phyloP scores from a whole-genome alignment of 2,888 invertebrate species.

The Branchipolynoe longqiensis region DNA sequence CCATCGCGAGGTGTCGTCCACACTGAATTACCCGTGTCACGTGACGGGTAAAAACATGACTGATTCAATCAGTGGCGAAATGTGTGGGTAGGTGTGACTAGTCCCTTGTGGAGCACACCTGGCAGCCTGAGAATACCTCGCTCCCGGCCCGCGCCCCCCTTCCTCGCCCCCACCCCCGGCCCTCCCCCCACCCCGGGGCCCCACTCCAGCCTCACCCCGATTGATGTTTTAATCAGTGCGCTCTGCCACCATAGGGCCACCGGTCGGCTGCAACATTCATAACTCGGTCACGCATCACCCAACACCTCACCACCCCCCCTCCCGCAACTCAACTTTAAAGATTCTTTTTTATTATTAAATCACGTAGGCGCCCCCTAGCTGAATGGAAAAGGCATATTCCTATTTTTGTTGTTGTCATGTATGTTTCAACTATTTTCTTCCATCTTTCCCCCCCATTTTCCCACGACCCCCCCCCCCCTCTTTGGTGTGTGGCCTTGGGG shows the following conservation, averaged over 20 bases:
- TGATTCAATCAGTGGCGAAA: neutral
- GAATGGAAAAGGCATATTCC: slow-evolving; percentile 1
- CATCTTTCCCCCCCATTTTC: too few relatives aligned
- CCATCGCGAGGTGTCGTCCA: neutral
- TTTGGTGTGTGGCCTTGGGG: too few relatives aligned
- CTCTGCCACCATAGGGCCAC: too few relatives aligned
- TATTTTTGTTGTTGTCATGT: too few relatives aligned
- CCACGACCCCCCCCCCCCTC: too few relatives aligned
- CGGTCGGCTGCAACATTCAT: slow-evolving; percentile 2
- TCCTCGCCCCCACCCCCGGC: too few relatives aligned
- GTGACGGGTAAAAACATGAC: slow-evolving; percentile 26
- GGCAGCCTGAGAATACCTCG: neutral
- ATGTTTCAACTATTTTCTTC: neutral
- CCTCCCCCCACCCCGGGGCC: neutral
- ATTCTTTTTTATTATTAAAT: too few relatives aligned
- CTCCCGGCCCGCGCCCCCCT: too few relatives aligned
- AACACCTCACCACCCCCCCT: neutral
- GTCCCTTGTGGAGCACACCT: neutral
- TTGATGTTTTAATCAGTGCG: slow-evolving; percentile 25
- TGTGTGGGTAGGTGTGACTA: slow-evolving; percentile 27
- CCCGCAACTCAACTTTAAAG: too few relatives aligned
- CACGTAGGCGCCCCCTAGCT: neutral
- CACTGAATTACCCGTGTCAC: slow-evolving; percentile 36
- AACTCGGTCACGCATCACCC: neutral
- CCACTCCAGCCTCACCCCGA: neutral